Evolutionary conservation across 2,888 invertebrate genomes (phyloP), one percentile per base, ranked within the genome.

Genomic region (Cryptus armator): DNA sequence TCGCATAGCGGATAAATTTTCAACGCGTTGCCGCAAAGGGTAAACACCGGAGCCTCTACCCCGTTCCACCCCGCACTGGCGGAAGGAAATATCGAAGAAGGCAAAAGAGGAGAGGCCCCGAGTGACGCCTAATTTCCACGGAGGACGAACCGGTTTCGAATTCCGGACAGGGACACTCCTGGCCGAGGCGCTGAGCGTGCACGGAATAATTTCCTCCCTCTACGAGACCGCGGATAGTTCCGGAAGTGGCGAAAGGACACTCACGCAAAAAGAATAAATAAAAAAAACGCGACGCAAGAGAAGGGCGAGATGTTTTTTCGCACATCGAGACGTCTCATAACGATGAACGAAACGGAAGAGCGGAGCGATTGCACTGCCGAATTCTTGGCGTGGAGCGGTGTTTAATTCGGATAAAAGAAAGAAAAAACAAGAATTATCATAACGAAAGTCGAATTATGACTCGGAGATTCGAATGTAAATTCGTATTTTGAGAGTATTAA

Each of bases 221-320:
- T 19, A 46, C 43, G 14, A 48, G 66, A n/a, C 29, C 46, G 6
- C 48, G 24, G 29, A 59, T 29, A 71, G 51, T 48, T 68, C 48
- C 48, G 77, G 19, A 12, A 44, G 68, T 37, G 71, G 70, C 37
- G 62, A 62, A 46, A 71, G 48, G 46, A 76, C 19, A n/a, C 44
- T 12, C 67, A 62, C 64, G 10, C 12, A 7, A n/a, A 12, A 3
- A 6, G 32, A 59, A 16, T 43, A 37, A 67, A 53, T 14, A 48
- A 51, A 75, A 43, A 48, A 51, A 19, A 70, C 53, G 48, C 24
- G 76, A 78, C 46, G 74, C 64, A 70, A 53, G 56, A 71, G 59
- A 78, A 59, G 68, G 48, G 70, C 32, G 80, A 77, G 77, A 87
- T 86, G 86, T 77, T 83, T 77, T 51, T 51, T 53, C 68, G 24